Conservation (phyloP, 2,888 invertebrate species). For the Furcula furcula region DNA sequence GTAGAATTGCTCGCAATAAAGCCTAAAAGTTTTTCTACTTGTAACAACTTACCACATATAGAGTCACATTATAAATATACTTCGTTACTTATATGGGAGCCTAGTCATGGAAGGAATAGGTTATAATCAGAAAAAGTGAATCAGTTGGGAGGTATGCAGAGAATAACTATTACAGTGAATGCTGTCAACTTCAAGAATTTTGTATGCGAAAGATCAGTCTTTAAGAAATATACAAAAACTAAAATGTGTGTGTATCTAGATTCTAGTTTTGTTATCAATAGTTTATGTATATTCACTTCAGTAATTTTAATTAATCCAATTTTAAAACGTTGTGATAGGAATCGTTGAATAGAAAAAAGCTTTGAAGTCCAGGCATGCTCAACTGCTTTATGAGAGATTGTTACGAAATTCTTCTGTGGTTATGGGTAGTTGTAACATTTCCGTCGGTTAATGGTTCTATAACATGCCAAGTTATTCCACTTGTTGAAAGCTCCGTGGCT, state of each 20-base stretch:
- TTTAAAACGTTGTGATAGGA: no score
- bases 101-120: constrained; percentile 16
- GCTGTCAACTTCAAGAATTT: no score
- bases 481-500: constrained; percentile 40
- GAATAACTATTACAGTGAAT: constrained; percentile 12
- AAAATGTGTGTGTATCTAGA: no score
- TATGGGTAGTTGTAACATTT: constrained; percentile 31
- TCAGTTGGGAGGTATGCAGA: constrained; percentile 7
- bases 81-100: constrained; percentile 16
- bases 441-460: constrained; percentile 34
- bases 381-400: constrained; percentile 28
- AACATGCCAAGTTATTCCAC: constrained; percentile 35
- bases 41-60: constrained; percentile 10
- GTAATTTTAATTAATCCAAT: no score
- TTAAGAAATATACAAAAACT: no score
- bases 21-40: constrained; percentile 20
- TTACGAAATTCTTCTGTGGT: constrained; percentile 24
- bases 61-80: constrained; percentile 16
- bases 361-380: no score
- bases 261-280: no score
- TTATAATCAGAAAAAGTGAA: constrained; percentile 16
- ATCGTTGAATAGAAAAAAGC: no score
- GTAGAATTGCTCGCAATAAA: constrained; percentile 24
- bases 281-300: no score
- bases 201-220: no score